Conservation (phyloP, 2,888 invertebrate genomes). For the Zygaena filipendulae region DNA sequence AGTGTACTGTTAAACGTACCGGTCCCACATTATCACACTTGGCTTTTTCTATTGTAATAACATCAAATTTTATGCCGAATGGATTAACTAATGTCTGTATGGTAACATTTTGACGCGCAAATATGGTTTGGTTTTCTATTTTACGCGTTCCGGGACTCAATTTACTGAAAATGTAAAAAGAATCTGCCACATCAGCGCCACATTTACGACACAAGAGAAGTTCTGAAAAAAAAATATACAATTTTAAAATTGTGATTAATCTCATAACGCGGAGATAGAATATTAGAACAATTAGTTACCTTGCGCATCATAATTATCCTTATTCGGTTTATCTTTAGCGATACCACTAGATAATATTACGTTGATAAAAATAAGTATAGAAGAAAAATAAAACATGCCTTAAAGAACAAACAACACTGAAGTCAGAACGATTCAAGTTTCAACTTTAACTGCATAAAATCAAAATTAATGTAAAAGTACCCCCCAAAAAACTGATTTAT, state of each 20-base stretch:
- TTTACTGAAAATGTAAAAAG: conserved; percentile 59
- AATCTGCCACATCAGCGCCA: conserved; percentile 68
- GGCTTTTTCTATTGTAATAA: conserved; percentile 61
- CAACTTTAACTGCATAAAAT: no score
- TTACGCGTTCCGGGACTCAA: conserved; percentile 57
- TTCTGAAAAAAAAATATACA: conserved; percentile 38
- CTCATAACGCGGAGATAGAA: no score
- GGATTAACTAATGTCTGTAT: conserved; percentile 69
- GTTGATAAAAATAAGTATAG: no score
- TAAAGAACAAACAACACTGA: no score
- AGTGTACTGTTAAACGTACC: no score
- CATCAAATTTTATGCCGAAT: conserved; percentile 61
- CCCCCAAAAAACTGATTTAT: no score
- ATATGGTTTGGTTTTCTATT: conserved; percentile 57
- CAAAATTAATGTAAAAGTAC: no score
- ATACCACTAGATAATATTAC: no score
- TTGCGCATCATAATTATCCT: conserved; percentile 27
- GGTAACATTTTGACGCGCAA: conserved; percentile 60
- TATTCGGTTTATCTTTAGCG: no score
- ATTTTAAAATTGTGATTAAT: no score
- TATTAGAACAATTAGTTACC: conserved; percentile 21
- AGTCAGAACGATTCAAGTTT: no score
- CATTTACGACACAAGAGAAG: conserved; percentile 68
- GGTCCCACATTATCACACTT: conserved; percentile 62
- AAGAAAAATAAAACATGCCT: no score